These are phyloP conservation scores for Pogonognathellus flavescens DNA, from an alignment of 1,140 invertebrate genomes.

Conservation along the genomic window DNA sequence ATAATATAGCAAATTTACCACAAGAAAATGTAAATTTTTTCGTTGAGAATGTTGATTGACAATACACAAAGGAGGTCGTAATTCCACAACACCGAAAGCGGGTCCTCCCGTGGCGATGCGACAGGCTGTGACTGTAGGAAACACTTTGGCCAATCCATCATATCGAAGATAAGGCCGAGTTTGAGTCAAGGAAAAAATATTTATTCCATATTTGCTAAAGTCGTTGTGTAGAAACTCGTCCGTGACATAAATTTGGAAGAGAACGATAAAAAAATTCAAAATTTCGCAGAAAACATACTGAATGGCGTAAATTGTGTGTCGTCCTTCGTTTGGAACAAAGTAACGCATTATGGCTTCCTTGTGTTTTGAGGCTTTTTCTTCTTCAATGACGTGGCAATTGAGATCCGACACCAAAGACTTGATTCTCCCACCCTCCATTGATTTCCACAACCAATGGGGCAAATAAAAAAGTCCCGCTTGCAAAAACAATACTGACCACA, in stretches of 20 bases:
- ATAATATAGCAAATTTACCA: constrained; percentile 22
- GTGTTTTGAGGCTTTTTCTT: constrained; percentile 79
- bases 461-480: constrained; percentile 94
- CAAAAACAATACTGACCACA: constrained; percentile 84
- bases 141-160: constrained; percentile 21
- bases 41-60: constrained; percentile 31
- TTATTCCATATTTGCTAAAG: constrained; percentile 74
- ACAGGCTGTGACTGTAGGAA: constrained; percentile 36
- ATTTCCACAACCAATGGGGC: constrained; percentile 90
- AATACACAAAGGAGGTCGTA: constrained; percentile 50
- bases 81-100: neutral
- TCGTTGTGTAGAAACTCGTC: constrained; percentile 75
- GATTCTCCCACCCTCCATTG: constrained; percentile 87
- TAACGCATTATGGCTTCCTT: constrained; percentile 87
- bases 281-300: constrained; percentile 27
- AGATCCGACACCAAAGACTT: constrained; percentile 81
- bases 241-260: constrained; percentile 82
- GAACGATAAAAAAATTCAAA: constrained; percentile 76
- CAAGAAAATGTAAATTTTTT: constrained; percentile 44
- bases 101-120: constrained; percentile 4
- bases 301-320: neutral
- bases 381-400: constrained; percentile 79
- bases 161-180: constrained; percentile 81
- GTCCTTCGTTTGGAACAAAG: constrained; percentile 77
- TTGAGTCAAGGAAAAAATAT: constrained; percentile 79